A percentile compares a stretch with the other conserved stretches of the same genome.
Conservation (phyloP, 2,888 invertebrate species). For the Lasioglossum oenotherae region DNA sequence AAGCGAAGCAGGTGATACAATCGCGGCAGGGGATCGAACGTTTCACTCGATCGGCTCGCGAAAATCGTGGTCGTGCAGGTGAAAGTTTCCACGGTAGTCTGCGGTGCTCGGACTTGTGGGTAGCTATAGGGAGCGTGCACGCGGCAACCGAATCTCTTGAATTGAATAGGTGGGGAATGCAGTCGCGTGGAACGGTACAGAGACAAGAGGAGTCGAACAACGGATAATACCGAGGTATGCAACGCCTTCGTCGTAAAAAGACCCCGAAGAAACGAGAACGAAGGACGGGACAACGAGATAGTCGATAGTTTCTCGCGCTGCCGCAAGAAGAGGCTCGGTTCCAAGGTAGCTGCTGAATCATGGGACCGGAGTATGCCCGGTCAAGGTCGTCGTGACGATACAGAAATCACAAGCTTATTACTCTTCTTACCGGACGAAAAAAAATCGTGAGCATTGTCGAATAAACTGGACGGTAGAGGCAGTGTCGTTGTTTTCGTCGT, state of each 20-base stretch:
- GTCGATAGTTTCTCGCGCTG: slow-evolving; percentile 27
- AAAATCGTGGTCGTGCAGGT: slow-evolving; percentile 55
- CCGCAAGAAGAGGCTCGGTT: slow-evolving; percentile 51
- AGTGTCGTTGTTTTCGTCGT: background rate
- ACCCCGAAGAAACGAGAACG: slow-evolving; percentile 29
- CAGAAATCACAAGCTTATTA: slow-evolving; percentile 43
- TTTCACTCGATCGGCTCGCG: slow-evolving; percentile 54
- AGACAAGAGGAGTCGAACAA: slow-evolving; percentile 54
- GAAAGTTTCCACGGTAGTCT: slow-evolving; percentile 58
- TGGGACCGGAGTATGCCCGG: slow-evolving; percentile 71
- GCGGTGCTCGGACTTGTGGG: background rate
- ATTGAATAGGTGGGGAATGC: slow-evolving; percentile 58
- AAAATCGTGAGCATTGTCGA: background rate
- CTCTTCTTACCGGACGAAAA: background rate
- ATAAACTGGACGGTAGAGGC: background rate
- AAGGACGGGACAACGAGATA: slow-evolving; percentile 30
- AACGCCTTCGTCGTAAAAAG: slow-evolving; percentile 51
- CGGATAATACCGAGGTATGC: slow-evolving; percentile 59
- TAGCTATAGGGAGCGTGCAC: background rate
- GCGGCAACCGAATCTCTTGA: slow-evolving; percentile 35
- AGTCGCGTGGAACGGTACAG: slow-evolving; percentile 63
- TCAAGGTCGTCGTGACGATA: slow-evolving; percentile 61
- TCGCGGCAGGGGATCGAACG: slow-evolving; percentile 35
- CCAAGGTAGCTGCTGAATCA: slow-evolving; percentile 71
- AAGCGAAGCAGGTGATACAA: slow-evolving; percentile 39